Percentiles rank a stretch among this genome's conserved stretches.
Conservation (phyloP, 1,140 invertebrate species). For the Dinothrombium tinctorium region DNA sequence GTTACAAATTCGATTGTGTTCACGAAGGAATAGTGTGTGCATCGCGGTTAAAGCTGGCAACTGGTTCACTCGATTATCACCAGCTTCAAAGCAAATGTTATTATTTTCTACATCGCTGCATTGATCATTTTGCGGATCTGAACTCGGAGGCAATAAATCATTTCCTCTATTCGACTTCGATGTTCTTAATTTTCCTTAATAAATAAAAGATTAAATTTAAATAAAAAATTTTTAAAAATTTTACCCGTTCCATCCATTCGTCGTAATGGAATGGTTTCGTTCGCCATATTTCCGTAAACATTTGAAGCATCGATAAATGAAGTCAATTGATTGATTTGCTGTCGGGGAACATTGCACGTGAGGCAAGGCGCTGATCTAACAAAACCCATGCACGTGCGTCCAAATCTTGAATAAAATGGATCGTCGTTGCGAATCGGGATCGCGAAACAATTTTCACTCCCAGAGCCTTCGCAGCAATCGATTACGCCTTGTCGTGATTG, state of each 20-base stretch:
- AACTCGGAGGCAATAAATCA: conserved; percentile 12
- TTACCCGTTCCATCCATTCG: conserved; percentile 16
- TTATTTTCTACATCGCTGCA: too few species aligned
- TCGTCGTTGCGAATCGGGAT: too few species aligned
- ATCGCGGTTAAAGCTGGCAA: conserved; percentile 28
- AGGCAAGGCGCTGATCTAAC: conserved; percentile 10
- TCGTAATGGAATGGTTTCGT: conserved; percentile 13
- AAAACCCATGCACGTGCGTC: conserved; percentile 7
- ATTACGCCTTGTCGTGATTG: too few species aligned
- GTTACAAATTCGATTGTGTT: conserved; percentile 20
- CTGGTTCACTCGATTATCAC: conserved; percentile 30
- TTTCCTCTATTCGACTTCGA: too few species aligned
- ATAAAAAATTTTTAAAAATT: too few species aligned
- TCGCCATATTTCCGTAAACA: conserved; percentile 36
- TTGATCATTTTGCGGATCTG: conserved; percentile 10
- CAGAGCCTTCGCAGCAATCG: too few species aligned
- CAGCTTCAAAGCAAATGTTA: conserved; percentile 15
- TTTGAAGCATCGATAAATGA: conserved; percentile 64
- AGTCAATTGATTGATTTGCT: conserved; percentile 81
- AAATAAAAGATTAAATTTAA: too few species aligned
- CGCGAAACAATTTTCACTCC: too few species aligned
- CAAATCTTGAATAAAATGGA: conserved; percentile 1
- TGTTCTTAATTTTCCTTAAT: neutral
- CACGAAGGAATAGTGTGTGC: conserved; percentile 29
- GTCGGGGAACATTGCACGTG: conserved; percentile 38